These are phyloP conservation scores for Hirtodrosophila cameraria DNA, from an alignment of 2,888 invertebrate genomes.

Conservation along the genomic window DNA sequence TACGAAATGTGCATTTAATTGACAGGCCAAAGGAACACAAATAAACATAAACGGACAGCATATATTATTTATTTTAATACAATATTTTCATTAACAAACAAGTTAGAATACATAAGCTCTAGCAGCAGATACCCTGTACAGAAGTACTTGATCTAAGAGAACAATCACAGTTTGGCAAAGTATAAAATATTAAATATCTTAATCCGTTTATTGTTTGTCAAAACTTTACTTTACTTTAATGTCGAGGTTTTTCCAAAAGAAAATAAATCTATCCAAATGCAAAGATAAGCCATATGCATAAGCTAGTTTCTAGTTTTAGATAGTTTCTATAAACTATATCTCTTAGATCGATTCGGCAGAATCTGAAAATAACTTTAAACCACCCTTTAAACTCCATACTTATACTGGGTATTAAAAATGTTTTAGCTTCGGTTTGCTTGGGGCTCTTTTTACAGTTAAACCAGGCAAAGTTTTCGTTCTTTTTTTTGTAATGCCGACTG, in stretches of 20 bases:
- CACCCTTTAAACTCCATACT: not conserved
- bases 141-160: not conserved
- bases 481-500: constrained; percentile 45
- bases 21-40: constrained; percentile 47
- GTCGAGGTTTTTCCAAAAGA: too few relatives aligned
- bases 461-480: constrained; percentile 21
- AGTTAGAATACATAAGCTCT: not conserved
- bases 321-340: too few relatives aligned
- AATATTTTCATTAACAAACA: constrained; percentile 73
- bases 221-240: too few relatives aligned
- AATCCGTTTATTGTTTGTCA: too few relatives aligned
- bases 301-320: too few relatives aligned
- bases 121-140: not conserved
- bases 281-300: too few relatives aligned
- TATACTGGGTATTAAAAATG: constrained; percentile 18
- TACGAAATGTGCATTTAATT: constrained; percentile 78
- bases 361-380: too few relatives aligned
- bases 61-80: constrained; percentile 43
- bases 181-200: too few relatives aligned
- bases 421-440: constrained; percentile 6
- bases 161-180: too few relatives aligned
- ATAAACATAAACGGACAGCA: constrained; percentile 65
- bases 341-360: too few relatives aligned
- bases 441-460: constrained; percentile 40
- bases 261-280: too few relatives aligned